Base-by-base conservation (phyloP, 2,797 vertebrate genomes). In the Thaleichthys pacificus region DNA sequence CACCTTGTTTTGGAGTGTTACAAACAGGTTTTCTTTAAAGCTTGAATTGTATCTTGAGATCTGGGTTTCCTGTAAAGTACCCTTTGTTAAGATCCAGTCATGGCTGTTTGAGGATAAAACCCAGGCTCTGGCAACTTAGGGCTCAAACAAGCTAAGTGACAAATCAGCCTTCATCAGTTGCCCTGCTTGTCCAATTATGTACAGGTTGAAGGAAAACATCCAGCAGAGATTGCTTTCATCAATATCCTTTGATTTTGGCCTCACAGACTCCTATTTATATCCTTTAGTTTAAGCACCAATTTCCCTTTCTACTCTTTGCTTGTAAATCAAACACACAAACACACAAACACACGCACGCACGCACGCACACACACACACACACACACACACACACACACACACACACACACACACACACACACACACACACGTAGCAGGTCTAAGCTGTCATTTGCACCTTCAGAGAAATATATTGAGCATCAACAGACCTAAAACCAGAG, bases 161-260 rank as follows among this genome's bases (percentile, higher is more conserved):
- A 35, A 22, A 63, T 63, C 17, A 63, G 61, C 11, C 5, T 47
- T 22, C 42, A 11, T 61, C 21, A 42, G 35, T 65, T 42, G 21
- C 9, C 32, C n/a, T 61, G 60, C 60, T 26, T 66, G 35, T 77
- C 78, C 35, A 69, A 66, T 74, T 69, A 64, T 71, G 68, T 51
- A 65, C 66, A 68, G 42, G 42, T 7, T 62, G 24, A 70, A 62
- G 65, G 65, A 21, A 66, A 61, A 72, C 49, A 75, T 57, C 32
- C 12, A 56, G 12, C 38, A 65, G 19, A 42, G n/a, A 62, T 66
- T 72, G 22, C 60, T 71, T 58, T 64, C 69, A 67, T 77, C 26
- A 73, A 77, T 22, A 71, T 54, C 57, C 69, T 62, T 80, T 78
- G 54, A 77, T 68, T 58, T 70, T 4, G 6, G 42, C 28, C 32